Base-by-base conservation (phyloP, 2,888 invertebrate genomes). In the Nowickia ferox region DNA sequence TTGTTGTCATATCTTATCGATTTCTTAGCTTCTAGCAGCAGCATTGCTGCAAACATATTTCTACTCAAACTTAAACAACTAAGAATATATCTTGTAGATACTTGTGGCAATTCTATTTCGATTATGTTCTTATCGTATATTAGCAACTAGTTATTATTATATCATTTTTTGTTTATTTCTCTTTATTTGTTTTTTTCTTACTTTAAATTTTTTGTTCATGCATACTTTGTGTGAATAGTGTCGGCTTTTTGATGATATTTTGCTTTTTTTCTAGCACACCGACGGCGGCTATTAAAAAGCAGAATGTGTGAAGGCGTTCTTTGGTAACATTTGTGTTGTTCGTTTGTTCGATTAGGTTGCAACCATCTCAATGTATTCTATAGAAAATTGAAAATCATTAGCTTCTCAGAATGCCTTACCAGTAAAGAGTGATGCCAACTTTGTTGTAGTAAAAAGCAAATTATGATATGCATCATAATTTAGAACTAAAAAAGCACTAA, bases 231-330 rank as follows among this genome's bases (percentile, higher is more conserved):
- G 30, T 30, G 30, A 30, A 30, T 30, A 53, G 17, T 40, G 51
- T 81, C 59, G 66, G 69, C 46, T 78, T 66, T 84, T 72, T 44
- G 15, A 59, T 51, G 72, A 57, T 59, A n/a, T 22, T 51, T 78
- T 55, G 59, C 44, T 30, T n/a, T 22, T 51, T 78, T 55, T 68
- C 38, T 30, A 69, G 30, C 48, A 84, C 53, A 72, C 68, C 68
- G 68, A 78, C 71, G 59, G 74, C 65, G 61, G 15, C 66, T 44
- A 0, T 46, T 40, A 61, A 22, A 38, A 9, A 46, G 40, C 48
- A 76, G 74, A 82, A 86, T 79, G 69, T 86, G 85, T 71, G 85
- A 75, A 86, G 85, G 85, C 82, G 82, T 82, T 65, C 74, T 82
- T 75, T 82, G 75, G 63, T 75, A 75, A 75, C 69, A 71, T 57